Evolutionary conservation across 2,113 vertebrate species (phyloP), one percentile per base, ranked within the genome.

Genomic region (Elanoides forficatus): DNA sequence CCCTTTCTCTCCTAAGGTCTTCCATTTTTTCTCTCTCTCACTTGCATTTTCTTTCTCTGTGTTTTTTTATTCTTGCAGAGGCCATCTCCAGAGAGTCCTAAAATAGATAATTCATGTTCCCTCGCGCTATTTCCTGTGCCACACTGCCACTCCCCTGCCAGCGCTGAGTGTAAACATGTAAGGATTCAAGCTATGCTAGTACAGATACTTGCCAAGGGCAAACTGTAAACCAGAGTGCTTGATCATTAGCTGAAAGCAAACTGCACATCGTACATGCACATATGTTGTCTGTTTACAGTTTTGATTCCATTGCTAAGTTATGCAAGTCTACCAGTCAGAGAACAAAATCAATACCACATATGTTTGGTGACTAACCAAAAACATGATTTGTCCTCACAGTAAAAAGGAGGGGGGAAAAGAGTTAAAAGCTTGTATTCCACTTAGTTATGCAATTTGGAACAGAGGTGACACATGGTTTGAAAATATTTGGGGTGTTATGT

Each of bases 191-290:
- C 96, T 86, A 89, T 87, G 94, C 89, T 73, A 45, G 73, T 89
- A 56, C 86, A 89, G 94, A 91, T 92, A 83, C 67, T 97, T 97
- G 96, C 96, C 95, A 97, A 96, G 74, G 94, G 96, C 95, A 95
- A 97, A 70, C 94, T 87, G 91, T 58, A 97, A 94, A 86, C 81
- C 91, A 58, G 95, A 96, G 89, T 91, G 94, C 94, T 93, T 95
- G 93, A 94, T 97, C 95, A 95, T 95, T 97, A 97, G 95, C 95
- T 95, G 94, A 94, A 89, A 97, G 86, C 95, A 92, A 96, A 80
- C 81, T 95, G 93, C 93, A 94, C 84, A 67, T 91, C 0, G 27
- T 95, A 50, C 94, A 60, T 60, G 88, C 88, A 95, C 94, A 95
- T 94, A 95, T 96, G 93, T 85, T 94, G 93, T 94, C 86, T 95